Conservation (phyloP, 2,797 vertebrate genomes). For the Balearica regulorum region DNA sequence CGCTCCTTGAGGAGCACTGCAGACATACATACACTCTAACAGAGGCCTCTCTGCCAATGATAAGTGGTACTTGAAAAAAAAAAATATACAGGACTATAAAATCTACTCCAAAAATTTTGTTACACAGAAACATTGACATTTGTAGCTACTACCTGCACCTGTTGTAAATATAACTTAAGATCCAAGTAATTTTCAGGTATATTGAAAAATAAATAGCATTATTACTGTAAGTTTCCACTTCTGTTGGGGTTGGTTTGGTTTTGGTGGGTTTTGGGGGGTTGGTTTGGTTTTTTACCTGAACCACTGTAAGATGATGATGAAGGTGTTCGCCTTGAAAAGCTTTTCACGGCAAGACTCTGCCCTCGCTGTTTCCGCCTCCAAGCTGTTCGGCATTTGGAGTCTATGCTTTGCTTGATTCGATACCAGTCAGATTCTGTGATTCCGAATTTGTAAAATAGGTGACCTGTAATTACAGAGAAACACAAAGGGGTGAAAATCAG, state of each 20-base stretch:
- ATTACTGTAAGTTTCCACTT: accelerated
- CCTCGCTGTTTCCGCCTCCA: slow-evolving; percentile 97
- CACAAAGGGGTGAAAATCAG: not conserved
- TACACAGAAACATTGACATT: not conserved
- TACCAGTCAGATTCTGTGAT: slow-evolving; percentile 98
- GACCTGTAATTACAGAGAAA: slow-evolving; percentile 77
- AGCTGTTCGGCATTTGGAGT: slow-evolving; percentile 97
- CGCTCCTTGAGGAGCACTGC: not conserved
- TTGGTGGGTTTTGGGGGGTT: not conserved
- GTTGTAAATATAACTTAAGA: not conserved
- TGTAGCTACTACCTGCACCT: not conserved
- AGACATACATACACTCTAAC: accelerated
- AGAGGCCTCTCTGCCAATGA: not conserved
- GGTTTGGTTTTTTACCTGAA: slow-evolving; percentile 61
- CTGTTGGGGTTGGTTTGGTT: too few relatives aligned
- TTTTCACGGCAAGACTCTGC: slow-evolving; percentile 96
- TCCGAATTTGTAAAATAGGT: slow-evolving; percentile 94
- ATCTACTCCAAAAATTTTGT: not conserved
- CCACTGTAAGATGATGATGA: slow-evolving; percentile 77
- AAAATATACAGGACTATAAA: not conserved
- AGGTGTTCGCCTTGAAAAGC: slow-evolving; percentile 92
- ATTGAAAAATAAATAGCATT: not conserved
- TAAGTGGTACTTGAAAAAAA: not conserved
- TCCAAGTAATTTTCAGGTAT: not conserved
- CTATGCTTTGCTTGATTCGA: slow-evolving; percentile 98